Conservation (phyloP, 2,113 vertebrate genomes). For the Toxotes chatareus region DNA sequence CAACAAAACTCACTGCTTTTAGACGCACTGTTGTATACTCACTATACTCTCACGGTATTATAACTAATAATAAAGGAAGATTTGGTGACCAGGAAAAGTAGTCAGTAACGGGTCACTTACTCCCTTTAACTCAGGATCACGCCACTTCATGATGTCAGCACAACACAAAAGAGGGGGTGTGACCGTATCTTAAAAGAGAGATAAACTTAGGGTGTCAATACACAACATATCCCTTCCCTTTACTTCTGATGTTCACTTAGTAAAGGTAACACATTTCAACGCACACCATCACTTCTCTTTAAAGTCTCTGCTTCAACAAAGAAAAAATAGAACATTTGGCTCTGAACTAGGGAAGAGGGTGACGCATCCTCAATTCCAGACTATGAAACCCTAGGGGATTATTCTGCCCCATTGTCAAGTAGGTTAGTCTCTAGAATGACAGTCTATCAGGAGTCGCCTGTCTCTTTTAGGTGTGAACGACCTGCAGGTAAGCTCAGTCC, state of each 20-base stretch:
- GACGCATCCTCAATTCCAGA: background rate
- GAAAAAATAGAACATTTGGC: background rate
- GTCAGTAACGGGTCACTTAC: too few relatives aligned
- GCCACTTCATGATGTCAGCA: too few relatives aligned
- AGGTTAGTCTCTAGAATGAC: background rate
- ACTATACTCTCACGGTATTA: too few relatives aligned
- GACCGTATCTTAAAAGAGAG: too few relatives aligned
- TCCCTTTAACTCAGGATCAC: too few relatives aligned
- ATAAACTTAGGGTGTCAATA: background rate
- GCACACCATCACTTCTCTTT: background rate
- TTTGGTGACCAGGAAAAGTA: too few relatives aligned
- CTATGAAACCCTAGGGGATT: background rate
- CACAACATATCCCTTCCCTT: conserved; percentile 1
- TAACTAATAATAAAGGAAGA: too few relatives aligned
- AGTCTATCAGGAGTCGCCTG: background rate
- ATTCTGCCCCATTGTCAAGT: background rate
- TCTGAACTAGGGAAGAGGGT: background rate
- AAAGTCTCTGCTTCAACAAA: background rate
- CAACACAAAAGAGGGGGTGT: too few relatives aligned
- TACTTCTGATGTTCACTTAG: background rate
- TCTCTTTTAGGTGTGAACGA: background rate
- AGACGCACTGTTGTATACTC: too few relatives aligned
- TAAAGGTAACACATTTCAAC: background rate
- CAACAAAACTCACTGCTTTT: too few relatives aligned
- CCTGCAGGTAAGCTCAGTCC: background rate